These are phyloP conservation scores for Pseudanteris insignis DNA, from an alignment of 2,888 invertebrate species.

Conservation along the genomic window DNA sequence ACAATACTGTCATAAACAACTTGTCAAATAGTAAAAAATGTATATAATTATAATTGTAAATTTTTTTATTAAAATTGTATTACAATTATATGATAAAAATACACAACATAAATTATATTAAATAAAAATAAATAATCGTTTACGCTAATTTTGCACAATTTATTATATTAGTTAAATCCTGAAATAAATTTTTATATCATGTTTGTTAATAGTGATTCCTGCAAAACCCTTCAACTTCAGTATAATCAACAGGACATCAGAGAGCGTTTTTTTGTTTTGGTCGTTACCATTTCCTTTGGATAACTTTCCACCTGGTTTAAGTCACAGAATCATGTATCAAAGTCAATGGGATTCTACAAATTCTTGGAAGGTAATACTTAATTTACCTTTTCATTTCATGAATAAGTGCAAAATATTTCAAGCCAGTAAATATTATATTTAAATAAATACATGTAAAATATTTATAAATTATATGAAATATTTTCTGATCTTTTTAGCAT, in stretches of 20 bases:
- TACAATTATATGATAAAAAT: neutral
- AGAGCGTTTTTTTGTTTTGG: slow-evolving; percentile 69
- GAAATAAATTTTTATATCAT: slow-evolving; percentile 6
- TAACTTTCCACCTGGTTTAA: slow-evolving; percentile 68
- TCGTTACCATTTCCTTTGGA: slow-evolving; percentile 66
- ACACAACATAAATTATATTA: neutral
- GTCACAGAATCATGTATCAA: slow-evolving; percentile 69
- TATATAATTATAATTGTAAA: too few species aligned
- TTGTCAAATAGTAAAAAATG: too few species aligned
- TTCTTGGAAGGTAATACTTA: slow-evolving; percentile 66
- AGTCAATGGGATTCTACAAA: slow-evolving; percentile 67
- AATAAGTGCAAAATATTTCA: too few species aligned
- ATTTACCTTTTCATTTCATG: slow-evolving; percentile 7
- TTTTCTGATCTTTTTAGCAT: too few species aligned
- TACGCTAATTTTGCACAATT: slow-evolving; percentile 1
- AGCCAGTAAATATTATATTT: too few species aligned
- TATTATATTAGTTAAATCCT: neutral
- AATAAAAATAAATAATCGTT: too few species aligned
- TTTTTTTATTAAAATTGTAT: too few species aligned
- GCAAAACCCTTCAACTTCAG: slow-evolving; percentile 67
- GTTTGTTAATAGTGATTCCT: slow-evolving; percentile 65
- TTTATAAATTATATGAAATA: too few species aligned
- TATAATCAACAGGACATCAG: slow-evolving; percentile 65
- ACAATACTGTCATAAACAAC: too few species aligned
- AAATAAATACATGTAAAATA: too few species aligned